Conservation (phyloP, 92 coral and sea anemone species). For the Bergia puertoricense region DNA sequence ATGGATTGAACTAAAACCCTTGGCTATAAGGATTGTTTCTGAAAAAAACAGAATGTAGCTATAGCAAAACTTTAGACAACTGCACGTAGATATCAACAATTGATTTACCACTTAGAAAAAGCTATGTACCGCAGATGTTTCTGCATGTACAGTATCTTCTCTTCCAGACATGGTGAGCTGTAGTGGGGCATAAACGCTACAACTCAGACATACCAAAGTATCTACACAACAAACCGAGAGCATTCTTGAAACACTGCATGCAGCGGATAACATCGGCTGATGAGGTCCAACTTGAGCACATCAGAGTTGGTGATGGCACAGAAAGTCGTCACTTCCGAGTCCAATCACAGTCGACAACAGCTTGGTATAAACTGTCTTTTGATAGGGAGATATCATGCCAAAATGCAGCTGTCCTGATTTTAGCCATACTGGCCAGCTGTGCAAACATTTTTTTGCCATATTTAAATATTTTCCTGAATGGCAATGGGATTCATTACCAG, state of each 20-base stretch:
- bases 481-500: constrained; percentile 59
- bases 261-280: constrained; percentile 23
- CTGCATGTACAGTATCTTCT: not conserved
- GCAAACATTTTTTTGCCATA: constrained; percentile 52
- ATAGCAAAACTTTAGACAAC: constrained; percentile 2
- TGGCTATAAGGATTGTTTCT: not conserved
- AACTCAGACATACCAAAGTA: constrained; percentile 45
- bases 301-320: constrained; percentile 12
- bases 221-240: constrained; percentile 49
- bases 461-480: constrained; percentile 48
- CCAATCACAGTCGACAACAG: constrained; percentile 32
- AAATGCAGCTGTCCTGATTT: constrained; percentile 52
- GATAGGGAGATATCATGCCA: constrained; percentile 42
- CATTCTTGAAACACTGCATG: constrained; percentile 45
- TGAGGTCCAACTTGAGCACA: constrained; percentile 31
- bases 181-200: constrained; percentile 54
- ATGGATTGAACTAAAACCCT: constrained; percentile 1
- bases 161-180: constrained; percentile 61
- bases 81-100: not conserved
- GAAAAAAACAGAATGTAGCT: not conserved
- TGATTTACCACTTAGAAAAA: not conserved
- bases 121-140: not conserved
- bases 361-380: constrained; percentile 44
- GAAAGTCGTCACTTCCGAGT: constrained; percentile 25
- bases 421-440: constrained; percentile 47